Conservation (phyloP, 2,888 invertebrate species). For the Aquatica leii region DNA sequence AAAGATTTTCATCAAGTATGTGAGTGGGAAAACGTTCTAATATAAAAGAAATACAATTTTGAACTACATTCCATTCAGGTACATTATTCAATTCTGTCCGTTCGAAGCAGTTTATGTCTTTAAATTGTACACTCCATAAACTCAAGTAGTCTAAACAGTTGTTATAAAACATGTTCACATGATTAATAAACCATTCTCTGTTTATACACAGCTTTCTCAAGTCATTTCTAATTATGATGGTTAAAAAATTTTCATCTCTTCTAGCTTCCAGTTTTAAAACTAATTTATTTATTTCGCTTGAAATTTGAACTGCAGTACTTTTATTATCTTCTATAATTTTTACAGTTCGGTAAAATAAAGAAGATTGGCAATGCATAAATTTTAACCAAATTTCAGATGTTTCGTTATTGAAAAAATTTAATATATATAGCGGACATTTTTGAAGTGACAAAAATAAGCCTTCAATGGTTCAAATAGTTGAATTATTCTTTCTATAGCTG, state of each 20-base stretch:
- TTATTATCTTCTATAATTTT: background rate
- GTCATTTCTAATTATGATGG: slow-evolving; percentile 3
- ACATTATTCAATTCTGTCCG: slow-evolving; percentile 16
- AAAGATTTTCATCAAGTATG: too few species aligned
- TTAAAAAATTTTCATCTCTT: background rate
- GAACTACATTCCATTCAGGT: too few species aligned
- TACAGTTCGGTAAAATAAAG: slow-evolving; percentile 21
- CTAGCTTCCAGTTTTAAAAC: background rate
- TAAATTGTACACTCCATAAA: background rate
- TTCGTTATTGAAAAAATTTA: slow-evolving; percentile 37
- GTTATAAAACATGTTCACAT: background rate
- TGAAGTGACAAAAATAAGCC: slow-evolving; percentile 45
- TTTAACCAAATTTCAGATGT: slow-evolving; percentile 31
- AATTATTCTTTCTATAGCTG: slow-evolving; percentile 48
- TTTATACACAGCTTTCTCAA: background rate
- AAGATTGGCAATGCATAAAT: slow-evolving; percentile 35
- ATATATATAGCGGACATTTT: slow-evolving; percentile 41
- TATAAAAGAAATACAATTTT: too few species aligned
- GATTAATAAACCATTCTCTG: background rate
- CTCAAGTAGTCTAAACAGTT: background rate
- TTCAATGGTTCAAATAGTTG: slow-evolving; percentile 44
- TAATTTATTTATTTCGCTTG: slow-evolving; percentile 1
- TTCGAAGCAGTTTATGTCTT: background rate
- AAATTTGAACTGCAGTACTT: background rate
- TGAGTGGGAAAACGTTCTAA: too few species aligned